Conservation (phyloP, 2,113 vertebrate genomes). For the Poeciliopsis prolifica region DNA sequence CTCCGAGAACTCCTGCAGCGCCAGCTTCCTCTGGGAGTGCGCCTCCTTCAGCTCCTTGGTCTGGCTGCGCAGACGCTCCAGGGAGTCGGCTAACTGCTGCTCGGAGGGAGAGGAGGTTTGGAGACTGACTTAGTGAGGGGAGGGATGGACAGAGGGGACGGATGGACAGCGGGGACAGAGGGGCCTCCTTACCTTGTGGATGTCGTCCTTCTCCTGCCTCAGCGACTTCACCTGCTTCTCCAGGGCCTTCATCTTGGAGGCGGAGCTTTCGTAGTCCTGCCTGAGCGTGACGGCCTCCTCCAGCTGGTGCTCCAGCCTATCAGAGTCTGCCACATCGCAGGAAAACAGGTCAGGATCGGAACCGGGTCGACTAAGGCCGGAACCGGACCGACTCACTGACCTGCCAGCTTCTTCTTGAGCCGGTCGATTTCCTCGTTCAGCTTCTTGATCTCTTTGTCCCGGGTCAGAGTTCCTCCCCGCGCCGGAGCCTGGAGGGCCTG, state of each 20-base stretch:
- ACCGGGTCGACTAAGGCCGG: background rate
- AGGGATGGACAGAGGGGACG: too few relatives aligned
- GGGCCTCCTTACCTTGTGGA: conserved; percentile 86
- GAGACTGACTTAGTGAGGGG: too few relatives aligned
- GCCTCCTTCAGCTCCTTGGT: conserved; percentile 93
- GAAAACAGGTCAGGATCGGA: background rate
- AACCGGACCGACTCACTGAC: conserved; percentile 64
- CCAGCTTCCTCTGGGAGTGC: conserved; percentile 90
- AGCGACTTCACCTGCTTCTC: conserved; percentile 89
- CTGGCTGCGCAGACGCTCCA: conserved; percentile 89
- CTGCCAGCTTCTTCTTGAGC: conserved; percentile 92
- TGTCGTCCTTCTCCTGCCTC: conserved; percentile 91
- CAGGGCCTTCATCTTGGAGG: conserved; percentile 87
- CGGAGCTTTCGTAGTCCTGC: conserved; percentile 89
- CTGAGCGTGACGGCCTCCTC: conserved; percentile 87
- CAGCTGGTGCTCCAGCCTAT: conserved; percentile 89
- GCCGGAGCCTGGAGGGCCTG: conserved; percentile 86
- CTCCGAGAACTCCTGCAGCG: conserved; percentile 93
- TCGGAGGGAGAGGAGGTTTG: background rate
- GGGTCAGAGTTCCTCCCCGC: conserved; percentile 79
- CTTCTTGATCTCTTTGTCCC: conserved; percentile 94
- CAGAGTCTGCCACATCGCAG: conserved; percentile 81
- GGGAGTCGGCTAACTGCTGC: conserved; percentile 91
- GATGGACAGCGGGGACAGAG: background rate
- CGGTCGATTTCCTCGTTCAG: conserved; percentile 96